Percentiles rank a stretch among this genome's conserved stretches.
Evolutionary conservation across 1,140 invertebrate species (phyloP).

Genomic region (Schmidtea mediterranea): DNA sequence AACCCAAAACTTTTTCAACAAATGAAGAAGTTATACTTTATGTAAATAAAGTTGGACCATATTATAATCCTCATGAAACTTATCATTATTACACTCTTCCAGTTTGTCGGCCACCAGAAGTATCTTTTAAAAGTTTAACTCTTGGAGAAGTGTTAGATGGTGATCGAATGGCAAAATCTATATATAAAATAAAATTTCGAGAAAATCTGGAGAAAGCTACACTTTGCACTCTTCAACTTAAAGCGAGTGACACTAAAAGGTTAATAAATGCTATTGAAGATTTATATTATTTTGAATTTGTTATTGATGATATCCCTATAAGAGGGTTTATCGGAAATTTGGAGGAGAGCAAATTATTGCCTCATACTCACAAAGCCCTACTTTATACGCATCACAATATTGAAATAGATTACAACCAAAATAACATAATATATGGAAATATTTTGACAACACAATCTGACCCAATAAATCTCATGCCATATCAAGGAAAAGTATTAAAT

Average conservation of each 20-base stretch:
- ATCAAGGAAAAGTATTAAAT: neutral
- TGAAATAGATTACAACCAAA: slow-evolving; percentile 29
- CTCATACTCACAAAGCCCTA: slow-evolving; percentile 30
- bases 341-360: slow-evolving; percentile 30
- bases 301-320: slow-evolving; percentile 30
- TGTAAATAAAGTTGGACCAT: slow-evolving; percentile 35
- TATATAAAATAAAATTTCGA: slow-evolving; percentile 29
- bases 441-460: neutral
- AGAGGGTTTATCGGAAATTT: slow-evolving; percentile 31
- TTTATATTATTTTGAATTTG: slow-evolving; percentile 34
- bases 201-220: slow-evolving; percentile 18
- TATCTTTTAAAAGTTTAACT: slow-evolving; percentile 30
- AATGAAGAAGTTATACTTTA: slow-evolving; percentile 20
- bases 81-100: slow-evolving; percentile 33
- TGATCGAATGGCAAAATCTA: slow-evolving; percentile 31
- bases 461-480: neutral
- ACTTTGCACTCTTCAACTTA: slow-evolving; percentile 25
- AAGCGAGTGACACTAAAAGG: slow-evolving; percentile 23
- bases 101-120: slow-evolving; percentile 30
- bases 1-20: no score
- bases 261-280: slow-evolving; percentile 31
- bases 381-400: slow-evolving; percentile 31
- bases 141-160: slow-evolving; percentile 33
- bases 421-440: slow-evolving; percentile 18
- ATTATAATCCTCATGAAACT: slow-evolving; percentile 34